Percentiles rank a stretch among this genome's conserved stretches.
phyloP scores from a whole-genome alignment of 2,888 invertebrate genomes.

The Frankliniella fusca region DNA sequence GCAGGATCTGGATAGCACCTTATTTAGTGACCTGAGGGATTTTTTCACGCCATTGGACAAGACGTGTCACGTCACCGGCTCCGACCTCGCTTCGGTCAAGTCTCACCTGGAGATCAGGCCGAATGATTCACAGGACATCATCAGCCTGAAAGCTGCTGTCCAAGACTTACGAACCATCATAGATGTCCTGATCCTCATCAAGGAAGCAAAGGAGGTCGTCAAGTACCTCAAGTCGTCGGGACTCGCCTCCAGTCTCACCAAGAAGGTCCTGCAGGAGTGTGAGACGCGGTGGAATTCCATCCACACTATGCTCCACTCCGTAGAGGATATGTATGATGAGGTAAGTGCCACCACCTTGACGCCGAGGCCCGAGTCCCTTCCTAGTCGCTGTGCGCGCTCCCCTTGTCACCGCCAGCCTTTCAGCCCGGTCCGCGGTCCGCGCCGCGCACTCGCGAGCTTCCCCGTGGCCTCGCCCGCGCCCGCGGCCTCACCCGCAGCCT shows the following conservation, averaged over 20 bases:
- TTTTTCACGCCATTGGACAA: background rate
- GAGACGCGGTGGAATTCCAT: background rate
- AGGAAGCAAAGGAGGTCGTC: background rate
- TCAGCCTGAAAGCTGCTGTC: background rate
- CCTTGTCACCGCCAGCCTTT: too few relatives aligned
- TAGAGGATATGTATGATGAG: too few relatives aligned
- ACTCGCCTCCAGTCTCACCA: background rate
- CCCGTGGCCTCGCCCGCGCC: too few relatives aligned
- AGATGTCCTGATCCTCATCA: background rate
- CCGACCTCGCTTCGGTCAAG: background rate
- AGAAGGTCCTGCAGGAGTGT: background rate
- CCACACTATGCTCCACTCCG: background rate
- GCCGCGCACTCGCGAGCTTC: too few relatives aligned
- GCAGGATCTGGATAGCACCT: background rate
- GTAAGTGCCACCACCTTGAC: too few relatives aligned
- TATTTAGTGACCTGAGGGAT: background rate
- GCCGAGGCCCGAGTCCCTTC: background rate
- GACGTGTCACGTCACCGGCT: background rate
- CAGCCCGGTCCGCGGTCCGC: too few relatives aligned
- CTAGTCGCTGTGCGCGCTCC: too few relatives aligned
- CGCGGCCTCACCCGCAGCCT: too few relatives aligned
- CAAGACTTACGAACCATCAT: background rate
- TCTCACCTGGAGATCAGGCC: background rate
- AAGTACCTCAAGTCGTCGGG: background rate
- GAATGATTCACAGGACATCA: background rate